Percentiles rank a stretch among this genome's conserved stretches.
Evolutionary conservation across 1,140 invertebrate species (phyloP).

Genomic region (Rhagoletis zephyria): DNA sequence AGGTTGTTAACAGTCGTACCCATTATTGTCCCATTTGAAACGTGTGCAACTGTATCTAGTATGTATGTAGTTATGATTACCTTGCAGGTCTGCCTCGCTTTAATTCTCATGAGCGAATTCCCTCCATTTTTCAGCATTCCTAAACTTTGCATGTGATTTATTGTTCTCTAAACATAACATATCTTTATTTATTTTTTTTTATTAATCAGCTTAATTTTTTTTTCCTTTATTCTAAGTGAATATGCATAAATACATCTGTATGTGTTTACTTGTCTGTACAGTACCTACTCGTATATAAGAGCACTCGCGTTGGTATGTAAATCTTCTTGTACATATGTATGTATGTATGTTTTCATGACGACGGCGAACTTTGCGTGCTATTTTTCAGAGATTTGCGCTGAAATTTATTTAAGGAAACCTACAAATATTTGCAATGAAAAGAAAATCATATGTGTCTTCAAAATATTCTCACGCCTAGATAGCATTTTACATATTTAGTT

Average conservation of each 20-base stretch:
- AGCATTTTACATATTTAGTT: not conserved
- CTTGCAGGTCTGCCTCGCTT: not conserved
- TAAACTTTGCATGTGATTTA: not conserved
- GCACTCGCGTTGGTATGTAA: no score
- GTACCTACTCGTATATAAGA: no score
- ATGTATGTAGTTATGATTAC: not conserved
- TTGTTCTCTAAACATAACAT: not conserved
- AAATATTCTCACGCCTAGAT: conserved; percentile 12
- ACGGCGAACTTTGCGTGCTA: not conserved
- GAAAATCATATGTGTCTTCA: conserved; percentile 13
- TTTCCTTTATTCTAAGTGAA: conserved; percentile 1
- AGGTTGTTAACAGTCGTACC: no score
- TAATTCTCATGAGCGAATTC: not conserved
- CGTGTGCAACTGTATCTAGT: not conserved
- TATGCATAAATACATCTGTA: not conserved
- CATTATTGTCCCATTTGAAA: not conserved
- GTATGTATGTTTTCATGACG: not conserved
- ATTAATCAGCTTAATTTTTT: not conserved
- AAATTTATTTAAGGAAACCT: conserved; percentile 52
- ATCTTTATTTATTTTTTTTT: not conserved
- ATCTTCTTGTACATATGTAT: not conserved
- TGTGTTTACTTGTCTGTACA: not conserved
- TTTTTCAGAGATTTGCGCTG: conserved; percentile 19
- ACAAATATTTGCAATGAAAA: conserved; percentile 40
- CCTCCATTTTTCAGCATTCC: not conserved